phyloP scores from a whole-genome alignment of 2,888 invertebrate species.

The Lasioglossum villosulum region DNA sequence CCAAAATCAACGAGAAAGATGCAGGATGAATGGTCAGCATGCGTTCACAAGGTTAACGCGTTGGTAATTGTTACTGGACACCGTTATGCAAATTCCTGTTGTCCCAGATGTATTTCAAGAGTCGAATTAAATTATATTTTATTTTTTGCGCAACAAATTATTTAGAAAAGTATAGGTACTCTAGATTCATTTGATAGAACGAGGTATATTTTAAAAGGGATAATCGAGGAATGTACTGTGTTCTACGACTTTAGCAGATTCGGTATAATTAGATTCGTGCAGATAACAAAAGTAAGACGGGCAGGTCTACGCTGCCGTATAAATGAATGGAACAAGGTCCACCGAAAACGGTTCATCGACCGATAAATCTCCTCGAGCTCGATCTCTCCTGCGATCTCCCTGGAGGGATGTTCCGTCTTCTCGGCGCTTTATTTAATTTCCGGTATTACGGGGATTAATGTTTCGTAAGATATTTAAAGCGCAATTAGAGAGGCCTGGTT shows the following conservation, averaged over 20 bases:
- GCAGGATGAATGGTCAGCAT: not conserved
- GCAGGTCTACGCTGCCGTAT: not conserved
- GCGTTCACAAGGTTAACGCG: not conserved
- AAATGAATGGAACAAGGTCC: not conserved
- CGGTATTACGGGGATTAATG: slow-evolving; percentile 21
- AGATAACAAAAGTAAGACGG: not conserved
- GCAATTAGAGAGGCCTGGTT: slow-evolving; percentile 33
- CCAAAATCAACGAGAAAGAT: not conserved
- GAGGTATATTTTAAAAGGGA: no score
- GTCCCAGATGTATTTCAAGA: not conserved
- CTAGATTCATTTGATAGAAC: no score
- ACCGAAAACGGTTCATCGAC: not conserved
- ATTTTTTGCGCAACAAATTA: no score
- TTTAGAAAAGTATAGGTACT: no score
- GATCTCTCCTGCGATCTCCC: not conserved
- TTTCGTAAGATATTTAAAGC: slow-evolving; percentile 46
- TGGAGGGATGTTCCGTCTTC: not conserved
- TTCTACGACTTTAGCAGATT: not conserved
- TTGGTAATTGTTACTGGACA: not conserved
- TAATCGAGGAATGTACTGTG: no score
- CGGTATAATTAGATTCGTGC: not conserved
- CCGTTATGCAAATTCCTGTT: not conserved
- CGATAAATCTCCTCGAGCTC: slow-evolving; percentile 3
- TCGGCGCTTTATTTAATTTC: slow-evolving; percentile 25
- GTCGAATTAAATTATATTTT: no score